Evolutionary conservation across 2,888 invertebrate species (phyloP).

Genomic region (Idaea aversata): DNA sequence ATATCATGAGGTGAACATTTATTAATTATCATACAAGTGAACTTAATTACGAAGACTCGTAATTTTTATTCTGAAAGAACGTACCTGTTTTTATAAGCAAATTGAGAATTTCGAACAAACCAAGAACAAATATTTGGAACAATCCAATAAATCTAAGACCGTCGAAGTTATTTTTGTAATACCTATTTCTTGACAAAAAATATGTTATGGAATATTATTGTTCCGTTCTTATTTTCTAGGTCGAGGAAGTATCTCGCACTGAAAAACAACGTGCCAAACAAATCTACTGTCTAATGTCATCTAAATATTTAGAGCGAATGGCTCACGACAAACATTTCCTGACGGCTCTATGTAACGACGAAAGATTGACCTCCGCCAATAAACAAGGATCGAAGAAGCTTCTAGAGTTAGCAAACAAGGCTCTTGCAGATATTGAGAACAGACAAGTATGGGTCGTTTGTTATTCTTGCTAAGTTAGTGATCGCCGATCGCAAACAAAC

Average conservation of each 20-base stretch:
- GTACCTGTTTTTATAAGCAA: neutral
- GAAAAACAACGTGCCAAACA: slow-evolving; percentile 63
- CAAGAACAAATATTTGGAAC: no score
- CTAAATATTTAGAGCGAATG: slow-evolving; percentile 74
- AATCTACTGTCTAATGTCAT: slow-evolving; percentile 69
- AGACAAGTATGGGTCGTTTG: slow-evolving; percentile 53
- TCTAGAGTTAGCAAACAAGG: slow-evolving; percentile 59
- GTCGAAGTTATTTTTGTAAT: no score
- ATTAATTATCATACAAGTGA: neutral
- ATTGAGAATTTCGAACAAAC: no score
- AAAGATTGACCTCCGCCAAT: slow-evolving; percentile 65
- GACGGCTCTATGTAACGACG: slow-evolving; percentile 63
- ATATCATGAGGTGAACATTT: slow-evolving; percentile 41
- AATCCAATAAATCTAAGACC: no score
- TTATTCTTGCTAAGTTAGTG: neutral
- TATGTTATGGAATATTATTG: slow-evolving; percentile 15
- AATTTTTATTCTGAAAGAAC: neutral
- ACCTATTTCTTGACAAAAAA: slow-evolving; percentile 16
- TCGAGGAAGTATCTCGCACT: slow-evolving; percentile 62
- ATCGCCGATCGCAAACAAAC: slow-evolving; percentile 9
- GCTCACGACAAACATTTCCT: slow-evolving; percentile 75
- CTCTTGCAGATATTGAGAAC: slow-evolving; percentile 62
- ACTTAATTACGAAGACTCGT: neutral
- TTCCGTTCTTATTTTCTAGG: slow-evolving; percentile 42
- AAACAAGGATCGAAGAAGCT: slow-evolving; percentile 60